Percentiles rank a stretch among this genome's conserved stretches.
phyloP scores from a whole-genome alignment of 2,113 vertebrate species.

The Formicarius rufipectus region DNA sequence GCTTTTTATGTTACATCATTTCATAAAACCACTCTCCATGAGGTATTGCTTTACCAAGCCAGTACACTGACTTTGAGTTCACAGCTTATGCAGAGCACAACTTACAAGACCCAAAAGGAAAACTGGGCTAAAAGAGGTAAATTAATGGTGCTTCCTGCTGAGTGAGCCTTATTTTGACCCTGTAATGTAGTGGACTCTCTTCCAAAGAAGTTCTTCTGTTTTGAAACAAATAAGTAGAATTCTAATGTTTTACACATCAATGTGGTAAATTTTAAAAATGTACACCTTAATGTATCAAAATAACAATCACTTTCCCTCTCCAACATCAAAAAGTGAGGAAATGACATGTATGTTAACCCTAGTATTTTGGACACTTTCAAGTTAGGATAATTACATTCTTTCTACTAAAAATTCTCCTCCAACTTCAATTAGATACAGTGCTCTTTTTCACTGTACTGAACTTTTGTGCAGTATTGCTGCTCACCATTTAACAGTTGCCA shows the following conservation, averaged over 20 bases:
- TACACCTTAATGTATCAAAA: background rate
- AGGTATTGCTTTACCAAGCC: background rate
- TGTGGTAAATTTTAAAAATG: background rate
- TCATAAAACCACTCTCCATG: background rate
- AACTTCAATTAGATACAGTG: slow-evolving; percentile 14
- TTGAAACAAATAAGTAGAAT: background rate
- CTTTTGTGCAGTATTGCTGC: background rate
- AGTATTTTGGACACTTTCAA: background rate
- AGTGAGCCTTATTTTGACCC: background rate
- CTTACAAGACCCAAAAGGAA: background rate
- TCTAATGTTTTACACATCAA: background rate
- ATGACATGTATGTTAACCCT: background rate
- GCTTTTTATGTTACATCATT: background rate
- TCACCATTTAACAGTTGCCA: slow-evolving; percentile 1
- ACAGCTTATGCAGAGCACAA: background rate
- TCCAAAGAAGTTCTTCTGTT: background rate
- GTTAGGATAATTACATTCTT: slow-evolving; percentile 3
- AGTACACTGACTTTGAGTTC: background rate
- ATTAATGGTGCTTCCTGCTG: background rate
- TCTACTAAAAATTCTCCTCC: background rate
- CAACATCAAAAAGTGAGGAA: background rate
- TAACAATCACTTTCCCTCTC: background rate
- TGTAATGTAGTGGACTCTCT: background rate
- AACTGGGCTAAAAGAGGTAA: background rate
- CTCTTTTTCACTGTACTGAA: background rate